A percentile compares a stretch with the other conserved stretches of the same genome.
phyloP scores from a whole-genome alignment of 2,797 vertebrate genomes.

The Masticophis lateralis region DNA sequence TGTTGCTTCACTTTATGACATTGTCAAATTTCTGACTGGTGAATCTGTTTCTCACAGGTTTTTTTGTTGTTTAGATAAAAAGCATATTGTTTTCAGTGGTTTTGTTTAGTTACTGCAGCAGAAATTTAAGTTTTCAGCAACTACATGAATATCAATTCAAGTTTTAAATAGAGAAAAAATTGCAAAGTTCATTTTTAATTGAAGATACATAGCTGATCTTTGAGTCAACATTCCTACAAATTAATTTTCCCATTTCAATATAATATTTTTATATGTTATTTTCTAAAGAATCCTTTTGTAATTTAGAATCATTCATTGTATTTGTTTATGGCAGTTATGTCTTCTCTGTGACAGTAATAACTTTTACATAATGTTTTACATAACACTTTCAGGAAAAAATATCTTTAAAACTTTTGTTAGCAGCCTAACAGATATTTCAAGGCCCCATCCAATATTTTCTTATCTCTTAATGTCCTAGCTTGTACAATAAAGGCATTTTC shows the following conservation, averaged over 20 bases:
- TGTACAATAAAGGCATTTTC: neutral
- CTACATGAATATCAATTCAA: conserved; percentile 40
- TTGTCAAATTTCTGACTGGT: too few relatives aligned
- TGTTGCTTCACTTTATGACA: too few relatives aligned
- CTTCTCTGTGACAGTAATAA: conserved; percentile 43
- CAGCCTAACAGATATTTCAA: conserved; percentile 30
- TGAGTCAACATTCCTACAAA: conserved; percentile 39
- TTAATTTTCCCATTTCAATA: conserved; percentile 27
- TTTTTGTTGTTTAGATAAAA: conserved; percentile 44
- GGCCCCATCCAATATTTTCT: conserved; percentile 35
- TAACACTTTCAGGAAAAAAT: conserved; percentile 24
- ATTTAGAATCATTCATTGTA: conserved; percentile 1
- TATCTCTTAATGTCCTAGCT: conserved; percentile 38
- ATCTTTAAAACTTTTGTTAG: conserved; percentile 22
- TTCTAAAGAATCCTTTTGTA: conserved; percentile 44
- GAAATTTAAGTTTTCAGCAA: conserved; percentile 23
- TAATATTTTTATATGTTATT: conserved; percentile 21
- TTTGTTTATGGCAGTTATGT: conserved; percentile 30
- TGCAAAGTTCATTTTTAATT: conserved; percentile 17
- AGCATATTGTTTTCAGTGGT: conserved; percentile 40
- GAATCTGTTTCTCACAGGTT: neutral
- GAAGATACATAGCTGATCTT: conserved; percentile 13
- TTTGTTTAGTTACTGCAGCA: conserved; percentile 18
- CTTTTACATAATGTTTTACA: conserved; percentile 20
- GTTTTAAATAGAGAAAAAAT: conserved; percentile 20